These are phyloP conservation scores for Rhincodon typus DNA, from an alignment of 2,797 vertebrate species.

Conservation along the genomic window DNA sequence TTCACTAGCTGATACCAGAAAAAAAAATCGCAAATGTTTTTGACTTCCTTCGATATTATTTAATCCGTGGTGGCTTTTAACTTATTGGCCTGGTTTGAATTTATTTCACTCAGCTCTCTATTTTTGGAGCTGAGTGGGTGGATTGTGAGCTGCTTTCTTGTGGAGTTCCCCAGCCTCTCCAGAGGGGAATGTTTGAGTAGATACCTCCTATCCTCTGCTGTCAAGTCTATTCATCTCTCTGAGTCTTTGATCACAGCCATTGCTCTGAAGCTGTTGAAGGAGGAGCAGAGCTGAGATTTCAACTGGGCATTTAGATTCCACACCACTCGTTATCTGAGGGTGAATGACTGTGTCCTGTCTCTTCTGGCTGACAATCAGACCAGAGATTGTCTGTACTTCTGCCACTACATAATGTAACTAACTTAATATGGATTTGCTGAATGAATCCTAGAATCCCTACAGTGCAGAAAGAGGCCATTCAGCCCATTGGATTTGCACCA, in stretches of 20 bases:
- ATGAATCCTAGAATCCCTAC: no score
- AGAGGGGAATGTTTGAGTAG: not conserved
- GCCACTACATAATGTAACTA: not conserved
- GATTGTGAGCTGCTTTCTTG: not conserved
- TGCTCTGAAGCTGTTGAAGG: not conserved
- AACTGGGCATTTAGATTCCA: not conserved
- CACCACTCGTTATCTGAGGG: not conserved
- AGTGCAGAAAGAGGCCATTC: no score
- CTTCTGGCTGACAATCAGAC: not conserved
- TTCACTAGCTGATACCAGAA: not conserved
- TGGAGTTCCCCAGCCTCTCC: not conserved
- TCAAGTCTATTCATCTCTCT: not conserved
- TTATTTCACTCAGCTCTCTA: not conserved
- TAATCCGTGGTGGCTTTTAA: not conserved
- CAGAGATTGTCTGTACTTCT: not conserved
- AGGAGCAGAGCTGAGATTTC: not conserved
- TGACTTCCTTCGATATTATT: not conserved
- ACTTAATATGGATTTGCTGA: not conserved
- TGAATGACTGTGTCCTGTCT: not conserved
- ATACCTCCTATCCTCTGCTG: not conserved
- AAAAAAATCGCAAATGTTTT: no score
- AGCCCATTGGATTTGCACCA: no score
- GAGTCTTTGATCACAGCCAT: not conserved
- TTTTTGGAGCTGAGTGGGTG: not conserved
- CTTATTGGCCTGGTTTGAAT: not conserved